Percentiles rank a stretch among this genome's conserved stretches.
Conservation (phyloP, 2,888 invertebrate genomes). For the Netelia fuscicornis region DNA sequence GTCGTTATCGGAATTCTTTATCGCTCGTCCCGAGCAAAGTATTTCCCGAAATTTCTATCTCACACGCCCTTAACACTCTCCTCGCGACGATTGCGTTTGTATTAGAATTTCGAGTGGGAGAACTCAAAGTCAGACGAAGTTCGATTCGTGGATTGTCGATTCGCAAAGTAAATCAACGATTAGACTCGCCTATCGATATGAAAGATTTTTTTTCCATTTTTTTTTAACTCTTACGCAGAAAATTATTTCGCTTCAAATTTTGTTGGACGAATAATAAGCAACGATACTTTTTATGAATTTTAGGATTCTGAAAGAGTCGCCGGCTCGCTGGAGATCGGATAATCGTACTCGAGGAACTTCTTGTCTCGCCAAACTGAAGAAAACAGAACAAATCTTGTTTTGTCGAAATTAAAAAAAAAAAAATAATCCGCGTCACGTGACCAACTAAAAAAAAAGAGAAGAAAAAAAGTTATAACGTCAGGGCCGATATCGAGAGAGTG, state of each 20-base stretch:
- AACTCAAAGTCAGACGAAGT: neutral
- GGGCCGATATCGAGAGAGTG: constrained; percentile 12
- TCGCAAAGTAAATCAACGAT: constrained; percentile 21
- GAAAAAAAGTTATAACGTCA: constrained; percentile 5
- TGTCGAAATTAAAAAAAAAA: constrained; percentile 1
- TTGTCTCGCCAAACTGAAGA: neutral
- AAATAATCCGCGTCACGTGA: neutral
- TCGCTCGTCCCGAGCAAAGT: neutral
- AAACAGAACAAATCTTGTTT: constrained; percentile 7
- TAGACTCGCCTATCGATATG: neutral
- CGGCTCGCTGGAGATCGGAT: neutral
- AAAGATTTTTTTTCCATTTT: constrained; percentile 9
- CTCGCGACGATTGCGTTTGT: neutral
- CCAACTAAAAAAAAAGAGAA: neutral
- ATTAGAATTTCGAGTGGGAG: neutral
- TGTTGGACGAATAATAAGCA: neutral
- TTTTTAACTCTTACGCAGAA: neutral
- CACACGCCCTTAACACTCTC: neutral
- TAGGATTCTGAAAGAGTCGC: constrained; percentile 30
- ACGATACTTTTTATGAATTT: constrained; percentile 33
- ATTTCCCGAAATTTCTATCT: constrained; percentile 21
- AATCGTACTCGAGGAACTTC: constrained; percentile 2
- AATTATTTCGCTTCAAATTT: neutral
- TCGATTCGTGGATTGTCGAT: constrained; percentile 15
- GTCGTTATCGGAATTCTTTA: constrained; percentile 31